These are phyloP conservation scores for Diaphora mendica DNA, from an alignment of 2,888 invertebrate species.

Conservation along the genomic window DNA sequence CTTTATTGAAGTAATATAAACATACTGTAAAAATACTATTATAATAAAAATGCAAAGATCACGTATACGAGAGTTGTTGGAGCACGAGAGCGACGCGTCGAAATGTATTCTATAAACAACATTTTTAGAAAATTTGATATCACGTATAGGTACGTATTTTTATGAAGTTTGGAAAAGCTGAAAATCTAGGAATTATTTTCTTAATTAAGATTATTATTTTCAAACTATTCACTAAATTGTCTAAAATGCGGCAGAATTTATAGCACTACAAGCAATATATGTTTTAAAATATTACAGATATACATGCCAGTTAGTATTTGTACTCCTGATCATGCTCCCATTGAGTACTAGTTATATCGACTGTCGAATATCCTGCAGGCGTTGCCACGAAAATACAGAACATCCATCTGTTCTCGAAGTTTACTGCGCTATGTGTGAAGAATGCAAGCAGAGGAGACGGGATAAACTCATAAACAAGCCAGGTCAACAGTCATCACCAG, in stretches of 20 bases:
- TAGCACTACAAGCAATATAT: too few relatives aligned
- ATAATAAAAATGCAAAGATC: constrained; percentile 9
- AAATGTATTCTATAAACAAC: constrained; percentile 21
- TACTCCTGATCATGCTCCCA: constrained; percentile 46
- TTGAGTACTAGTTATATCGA: constrained; percentile 54
- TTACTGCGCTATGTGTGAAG: constrained; percentile 77
- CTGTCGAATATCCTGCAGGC: constrained; percentile 68
- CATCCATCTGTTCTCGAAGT: constrained; percentile 63
- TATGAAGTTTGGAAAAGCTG: constrained; percentile 1
- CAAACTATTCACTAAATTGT: background rate
- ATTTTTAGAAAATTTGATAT: constrained; percentile 20
- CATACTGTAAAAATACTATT: constrained; percentile 11
- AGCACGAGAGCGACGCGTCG: constrained; percentile 12
- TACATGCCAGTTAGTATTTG: constrained; percentile 33
- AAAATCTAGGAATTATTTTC: too few relatives aligned
- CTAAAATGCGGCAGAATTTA: background rate
- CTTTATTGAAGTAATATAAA: constrained; percentile 20
- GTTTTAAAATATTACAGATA: constrained; percentile 30
- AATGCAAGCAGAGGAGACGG: constrained; percentile 65
- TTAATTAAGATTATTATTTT: background rate
- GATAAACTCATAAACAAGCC: constrained; percentile 42
- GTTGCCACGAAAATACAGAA: constrained; percentile 57
- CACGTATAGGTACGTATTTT: constrained; percentile 32
- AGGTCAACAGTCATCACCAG: background rate
- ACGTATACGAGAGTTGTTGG: background rate